Percentiles rank a stretch among this genome's conserved stretches.
These are phyloP conservation scores for Neopelma chrysocephalum DNA, from an alignment of 2,797 vertebrate species.

Conservation along the genomic window DNA sequence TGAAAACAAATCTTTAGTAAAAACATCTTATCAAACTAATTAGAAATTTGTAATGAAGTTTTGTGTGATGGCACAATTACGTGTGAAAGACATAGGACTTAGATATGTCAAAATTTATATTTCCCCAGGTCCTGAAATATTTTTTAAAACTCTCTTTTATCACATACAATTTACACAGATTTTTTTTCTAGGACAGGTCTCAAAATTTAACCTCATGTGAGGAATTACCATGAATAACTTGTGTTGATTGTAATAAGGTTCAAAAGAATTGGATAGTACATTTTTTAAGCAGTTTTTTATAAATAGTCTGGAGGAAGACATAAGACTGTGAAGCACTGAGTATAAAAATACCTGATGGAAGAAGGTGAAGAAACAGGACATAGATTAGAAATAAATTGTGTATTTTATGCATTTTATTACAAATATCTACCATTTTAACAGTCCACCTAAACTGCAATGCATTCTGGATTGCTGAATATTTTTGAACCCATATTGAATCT, in stretches of 20 bases:
- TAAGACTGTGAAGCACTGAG: background rate
- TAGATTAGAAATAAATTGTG: background rate
- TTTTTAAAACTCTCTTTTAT: accelerated
- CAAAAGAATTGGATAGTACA: background rate
- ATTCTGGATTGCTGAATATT: background rate
- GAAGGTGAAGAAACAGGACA: background rate
- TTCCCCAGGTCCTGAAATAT: background rate
- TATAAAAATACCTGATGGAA: background rate
- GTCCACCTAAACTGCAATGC: background rate
- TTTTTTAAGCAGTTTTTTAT: background rate
- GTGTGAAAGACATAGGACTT: background rate
- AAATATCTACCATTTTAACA: background rate
- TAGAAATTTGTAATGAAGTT: background rate
- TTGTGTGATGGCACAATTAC: background rate
- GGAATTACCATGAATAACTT: background rate
- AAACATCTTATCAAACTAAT: background rate
- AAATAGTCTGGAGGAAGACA: background rate
- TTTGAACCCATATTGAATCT: accelerated
- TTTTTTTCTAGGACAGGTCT: background rate
- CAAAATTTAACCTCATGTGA: background rate
- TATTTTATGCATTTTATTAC: background rate
- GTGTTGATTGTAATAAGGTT: accelerated
- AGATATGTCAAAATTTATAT: background rate
- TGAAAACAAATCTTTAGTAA: background rate
- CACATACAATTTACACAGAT: background rate